Base-by-base conservation (phyloP, 2,888 invertebrate genomes). In the Coenonympha glycerion region DNA sequence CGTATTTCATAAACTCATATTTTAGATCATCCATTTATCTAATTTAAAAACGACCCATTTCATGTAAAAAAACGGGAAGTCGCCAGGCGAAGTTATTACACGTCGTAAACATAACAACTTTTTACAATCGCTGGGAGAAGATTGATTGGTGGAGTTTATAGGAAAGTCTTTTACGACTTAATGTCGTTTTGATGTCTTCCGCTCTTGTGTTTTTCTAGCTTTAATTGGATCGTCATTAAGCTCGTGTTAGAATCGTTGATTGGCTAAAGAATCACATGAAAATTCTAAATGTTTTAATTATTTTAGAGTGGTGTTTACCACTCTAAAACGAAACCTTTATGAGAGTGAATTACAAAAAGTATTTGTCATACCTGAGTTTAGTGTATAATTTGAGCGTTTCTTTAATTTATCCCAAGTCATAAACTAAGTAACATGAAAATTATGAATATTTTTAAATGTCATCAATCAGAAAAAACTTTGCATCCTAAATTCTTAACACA, bases 121-220 rank as follows among this genome's bases (percentile, higher is more conserved):
- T 22, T 48, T 48, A 48, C 18, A 22, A 33, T 41, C 30, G 33
- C n/a, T 33, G 16, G n/a, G 39, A 30, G 26, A 28, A 36, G 42
- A 42, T 30, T 41, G 41, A 49, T 49, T 28, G 34, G 34, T n/a
- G 13, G 22, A 36, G 42, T 49, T 42, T 42, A 41, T 49, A 30
- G 37, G 44, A 49, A 49, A 49, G 24, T 39, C 44, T 41, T 49
- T 49, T 49, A 49, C 37, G 49, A 49, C 44, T 22, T 49, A 49
- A 49, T 49, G 42, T 28, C 19, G 30, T 49, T 49, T 49, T 45
- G 31, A 45, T 45, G 22, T 18, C 45, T 49, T 49, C 49, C 49
- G 49, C 39, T 13, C 34, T 37, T 45, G 45, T 45, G 22, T 37
- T 34, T 16, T 41, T 34, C 28, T 46, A 46, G 24, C n/a, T 46